Percentiles rank a stretch among this genome's conserved stretches.
Evolutionary conservation across 1,140 invertebrate species (phyloP).

Genomic region (Bemisia tabaci): DNA sequence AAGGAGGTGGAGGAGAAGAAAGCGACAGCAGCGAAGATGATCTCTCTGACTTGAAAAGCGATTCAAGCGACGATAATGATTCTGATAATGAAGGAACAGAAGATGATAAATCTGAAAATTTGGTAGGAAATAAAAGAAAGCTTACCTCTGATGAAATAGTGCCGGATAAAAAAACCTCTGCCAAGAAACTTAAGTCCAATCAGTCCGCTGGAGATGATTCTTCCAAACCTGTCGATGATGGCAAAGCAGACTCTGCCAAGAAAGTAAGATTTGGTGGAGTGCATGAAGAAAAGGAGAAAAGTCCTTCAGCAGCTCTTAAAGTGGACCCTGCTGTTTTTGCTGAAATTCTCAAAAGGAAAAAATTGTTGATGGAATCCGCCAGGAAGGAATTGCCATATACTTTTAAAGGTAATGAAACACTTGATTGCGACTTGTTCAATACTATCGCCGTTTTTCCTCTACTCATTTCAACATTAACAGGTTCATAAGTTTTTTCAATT

Average conservation of each 20-base stretch:
- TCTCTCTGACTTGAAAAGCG: slow-evolving; percentile 14
- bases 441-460: too few relatives aligned
- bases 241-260: not conserved
- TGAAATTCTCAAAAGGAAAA: slow-evolving; percentile 31
- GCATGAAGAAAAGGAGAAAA: not conserved
- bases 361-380: slow-evolving; percentile 42
- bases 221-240: not conserved
- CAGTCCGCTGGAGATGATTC: not conserved
- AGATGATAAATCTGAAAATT: not conserved
- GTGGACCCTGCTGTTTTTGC: not conserved
- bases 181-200: not conserved
- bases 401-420: slow-evolving; percentile 37
- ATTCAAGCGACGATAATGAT: slow-evolving; percentile 20
- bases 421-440: too few relatives aligned
- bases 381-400: slow-evolving; percentile 52
- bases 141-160: not conserved
- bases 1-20: slow-evolving; percentile 21
- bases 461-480: too few relatives aligned
- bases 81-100: slow-evolving; percentile 25
- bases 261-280: not conserved
- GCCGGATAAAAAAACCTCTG: not conserved
- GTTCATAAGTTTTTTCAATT: too few relatives aligned
- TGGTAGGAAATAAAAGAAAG: not conserved
- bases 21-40: slow-evolving; percentile 2
- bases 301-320: not conserved